Conservation (phyloP, 2,888 invertebrate species). For the Idaea straminata region DNA sequence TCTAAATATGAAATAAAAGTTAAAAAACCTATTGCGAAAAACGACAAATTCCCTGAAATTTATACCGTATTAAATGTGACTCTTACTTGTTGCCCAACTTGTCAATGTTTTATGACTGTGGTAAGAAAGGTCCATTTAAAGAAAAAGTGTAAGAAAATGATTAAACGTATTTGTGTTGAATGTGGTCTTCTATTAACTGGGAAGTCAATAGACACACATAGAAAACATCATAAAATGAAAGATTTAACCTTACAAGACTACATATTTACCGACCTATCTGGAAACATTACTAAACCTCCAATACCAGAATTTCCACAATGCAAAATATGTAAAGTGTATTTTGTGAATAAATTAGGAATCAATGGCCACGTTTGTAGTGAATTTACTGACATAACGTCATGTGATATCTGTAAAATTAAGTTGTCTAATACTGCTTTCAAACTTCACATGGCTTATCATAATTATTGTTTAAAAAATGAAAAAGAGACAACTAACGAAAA, state of each 20-base stretch:
- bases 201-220: constrained; percentile 40
- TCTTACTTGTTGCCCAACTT: constrained; percentile 46
- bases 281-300: constrained; percentile 47
- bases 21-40: not conserved
- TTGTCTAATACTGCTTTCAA: constrained; percentile 48
- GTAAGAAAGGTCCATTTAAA: constrained; percentile 37
- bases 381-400: constrained; percentile 37
- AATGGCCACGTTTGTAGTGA: constrained; percentile 45
- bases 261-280: constrained; percentile 50
- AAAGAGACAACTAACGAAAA: constrained; percentile 9
- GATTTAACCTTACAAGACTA: constrained; percentile 49
- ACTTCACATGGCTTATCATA: constrained; percentile 58
- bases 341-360: constrained; percentile 41
- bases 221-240: constrained; percentile 39
- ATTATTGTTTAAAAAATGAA: constrained; percentile 34
- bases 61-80: not conserved
- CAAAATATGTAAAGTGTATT: constrained; percentile 47
- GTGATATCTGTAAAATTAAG: constrained; percentile 50
- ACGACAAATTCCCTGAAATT: not conserved
- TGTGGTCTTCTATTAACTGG: constrained; percentile 56
- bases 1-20: not conserved
- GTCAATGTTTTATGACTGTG: constrained; percentile 48
- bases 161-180: constrained; percentile 41
- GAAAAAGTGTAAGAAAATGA: constrained; percentile 38
- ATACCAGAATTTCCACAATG: constrained; percentile 57